Base-by-base conservation (phyloP, 1,140 invertebrate genomes). In the Araneus ventricosus region DNA sequence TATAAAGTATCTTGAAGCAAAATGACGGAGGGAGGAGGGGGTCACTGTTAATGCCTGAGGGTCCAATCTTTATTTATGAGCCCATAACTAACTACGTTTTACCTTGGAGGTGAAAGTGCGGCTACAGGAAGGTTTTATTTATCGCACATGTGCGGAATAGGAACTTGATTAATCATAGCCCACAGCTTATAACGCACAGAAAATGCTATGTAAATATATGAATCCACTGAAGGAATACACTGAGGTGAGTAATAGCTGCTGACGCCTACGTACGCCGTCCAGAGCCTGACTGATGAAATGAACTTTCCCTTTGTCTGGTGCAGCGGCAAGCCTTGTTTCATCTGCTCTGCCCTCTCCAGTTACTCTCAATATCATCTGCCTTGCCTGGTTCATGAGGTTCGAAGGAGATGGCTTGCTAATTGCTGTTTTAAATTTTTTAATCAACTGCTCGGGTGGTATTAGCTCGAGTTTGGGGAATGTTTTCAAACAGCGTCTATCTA, bases 31-130 rank as follows among this genome's bases (percentile, higher is more conserved):
- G 45, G 14, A 14, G 70, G 70, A 84, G 82, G 41, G 82, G 22
- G 39, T n/a, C 52, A 85, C 39, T 14, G 27, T 6, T 52, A 30
- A 57, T 3, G 45, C 45, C 45, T 14, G 27, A 34, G 85, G 22
- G 85, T 2, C 39, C 41, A 27, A 75, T 70, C 63, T 88, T 88
- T 88, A 88, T 88, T 88, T 88, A 88, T 88, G 87, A 88, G 87
- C 57, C 61, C 59, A 87, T 59, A 27, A 20, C 59, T 17, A 61
- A 88, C 37, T 57, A 22, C 61, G 37, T n/a, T 63, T 27, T 87
- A 87, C 24, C 85, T 30, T 8, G 10, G 37, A 41, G 87, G 86
- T 88, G 86, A 88, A 88, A 88, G 86, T 88, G 86, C 86, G 45
- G 45, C 45, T 45, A 14, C 45, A 45, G 45, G 45, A 45, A 45